These are phyloP conservation scores for Priapulus caudatus DNA, from an alignment of 2,888 invertebrate genomes.

Conservation along the genomic window DNA sequence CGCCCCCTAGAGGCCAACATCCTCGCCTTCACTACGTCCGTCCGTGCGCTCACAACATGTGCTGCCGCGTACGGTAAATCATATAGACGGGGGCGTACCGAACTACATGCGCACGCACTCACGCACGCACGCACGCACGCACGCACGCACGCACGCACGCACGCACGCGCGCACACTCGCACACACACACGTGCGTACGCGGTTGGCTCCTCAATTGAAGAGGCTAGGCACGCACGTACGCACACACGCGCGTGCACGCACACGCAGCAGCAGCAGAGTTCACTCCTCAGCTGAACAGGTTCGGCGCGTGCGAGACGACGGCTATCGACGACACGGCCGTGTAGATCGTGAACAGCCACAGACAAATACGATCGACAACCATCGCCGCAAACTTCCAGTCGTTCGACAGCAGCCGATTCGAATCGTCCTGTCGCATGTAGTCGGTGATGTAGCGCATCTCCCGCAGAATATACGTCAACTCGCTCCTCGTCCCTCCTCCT, in stretches of 20 bases:
- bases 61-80: no score
- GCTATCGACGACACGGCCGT: slow-evolving; percentile 84
- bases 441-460: slow-evolving; percentile 85
- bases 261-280: no score
- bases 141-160: no score
- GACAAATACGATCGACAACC: slow-evolving; percentile 94
- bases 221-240: neutral
- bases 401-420: slow-evolving; percentile 66
- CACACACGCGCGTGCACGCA: slow-evolving; percentile 3
- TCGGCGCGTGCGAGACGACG: slow-evolving; percentile 78
- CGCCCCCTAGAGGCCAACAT: no score
- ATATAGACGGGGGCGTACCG: no score
- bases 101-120: no score
- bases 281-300: slow-evolving; percentile 80
- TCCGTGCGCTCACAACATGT: no score
- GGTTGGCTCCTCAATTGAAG: no score
- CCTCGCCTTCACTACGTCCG: no score
- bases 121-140: no score
- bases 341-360: slow-evolving; percentile 87
- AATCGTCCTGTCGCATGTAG: slow-evolving; percentile 87
- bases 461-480: slow-evolving; percentile 84
- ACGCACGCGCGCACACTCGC: no score
- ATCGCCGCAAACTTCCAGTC: slow-evolving; percentile 98
- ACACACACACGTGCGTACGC: no score
- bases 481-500: slow-evolving; percentile 46